Conservation (phyloP, 2,888 invertebrate species). For the Andrena fulva region DNA sequence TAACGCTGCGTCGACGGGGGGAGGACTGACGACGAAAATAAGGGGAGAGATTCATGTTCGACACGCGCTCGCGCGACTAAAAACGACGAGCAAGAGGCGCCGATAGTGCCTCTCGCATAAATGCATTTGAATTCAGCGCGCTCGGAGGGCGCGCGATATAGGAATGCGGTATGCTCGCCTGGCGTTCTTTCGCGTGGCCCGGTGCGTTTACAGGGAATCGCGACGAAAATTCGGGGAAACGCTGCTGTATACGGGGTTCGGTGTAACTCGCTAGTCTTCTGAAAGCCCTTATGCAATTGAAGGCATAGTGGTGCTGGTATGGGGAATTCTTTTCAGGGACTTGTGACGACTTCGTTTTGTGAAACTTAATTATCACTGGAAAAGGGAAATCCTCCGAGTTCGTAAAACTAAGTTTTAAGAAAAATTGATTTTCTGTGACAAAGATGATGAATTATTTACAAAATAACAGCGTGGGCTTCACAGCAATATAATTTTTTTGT, state of each 20-base stretch:
- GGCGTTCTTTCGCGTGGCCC: conserved; percentile 30
- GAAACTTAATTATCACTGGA: too few relatives aligned
- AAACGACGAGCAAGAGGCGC: conserved; percentile 33
- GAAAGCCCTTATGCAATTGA: not conserved
- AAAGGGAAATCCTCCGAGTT: too few relatives aligned
- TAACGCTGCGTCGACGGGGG: conserved; percentile 28
- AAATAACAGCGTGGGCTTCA: too few relatives aligned
- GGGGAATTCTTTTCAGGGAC: too few relatives aligned
- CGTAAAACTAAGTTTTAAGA: too few relatives aligned
- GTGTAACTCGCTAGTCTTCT: not conserved
- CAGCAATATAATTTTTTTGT: too few relatives aligned
- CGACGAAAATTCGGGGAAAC: conserved; percentile 22
- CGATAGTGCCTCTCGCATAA: conserved; percentile 52
- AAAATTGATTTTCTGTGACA: too few relatives aligned
- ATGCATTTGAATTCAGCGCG: conserved; percentile 47
- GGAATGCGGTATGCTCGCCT: conserved; percentile 30
- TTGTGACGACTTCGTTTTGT: too few relatives aligned
- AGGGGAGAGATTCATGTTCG: conserved; percentile 34
- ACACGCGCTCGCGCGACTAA: conserved; percentile 40
- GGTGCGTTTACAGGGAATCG: conserved; percentile 32
- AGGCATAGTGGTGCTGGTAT: not conserved
- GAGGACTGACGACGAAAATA: conserved; percentile 12
- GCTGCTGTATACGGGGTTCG: not conserved
- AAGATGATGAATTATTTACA: too few relatives aligned
- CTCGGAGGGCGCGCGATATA: conserved; percentile 23